These are phyloP conservation scores for Lonchura striata DNA, from an alignment of 2,113 vertebrate genomes.

Conservation along the genomic window DNA sequence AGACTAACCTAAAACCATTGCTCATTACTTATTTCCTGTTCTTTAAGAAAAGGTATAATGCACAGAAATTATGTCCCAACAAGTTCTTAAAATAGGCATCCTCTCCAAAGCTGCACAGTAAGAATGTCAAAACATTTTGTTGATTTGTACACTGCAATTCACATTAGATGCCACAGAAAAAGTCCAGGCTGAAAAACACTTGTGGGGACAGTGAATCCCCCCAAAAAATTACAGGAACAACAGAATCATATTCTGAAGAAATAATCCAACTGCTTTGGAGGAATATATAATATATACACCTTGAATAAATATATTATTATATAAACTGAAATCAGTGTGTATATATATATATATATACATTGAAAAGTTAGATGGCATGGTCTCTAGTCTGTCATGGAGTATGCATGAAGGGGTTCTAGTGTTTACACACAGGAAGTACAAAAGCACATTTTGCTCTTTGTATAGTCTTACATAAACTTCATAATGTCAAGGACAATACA, in stretches of 20 bases:
- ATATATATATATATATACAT: neutral
- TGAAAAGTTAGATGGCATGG: conserved; percentile 28
- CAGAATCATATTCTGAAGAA: conserved; percentile 36
- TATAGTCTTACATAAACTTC: conserved; percentile 19
- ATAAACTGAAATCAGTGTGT: neutral
- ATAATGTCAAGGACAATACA: conserved; percentile 11
- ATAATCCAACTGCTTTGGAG: conserved; percentile 1
- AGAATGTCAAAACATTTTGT: neutral
- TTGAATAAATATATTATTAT: neutral
- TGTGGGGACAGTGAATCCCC: neutral
- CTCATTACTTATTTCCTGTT: neutral
- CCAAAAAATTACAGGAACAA: neutral
- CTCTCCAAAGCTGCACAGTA: neutral
- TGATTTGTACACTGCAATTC: neutral
- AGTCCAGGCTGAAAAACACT: neutral
- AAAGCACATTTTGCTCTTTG: conserved; percentile 28
- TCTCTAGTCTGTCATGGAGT: conserved; percentile 48
- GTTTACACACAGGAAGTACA: neutral
- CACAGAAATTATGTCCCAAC: neutral
- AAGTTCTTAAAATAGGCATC: neutral
- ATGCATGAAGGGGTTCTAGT: neutral
- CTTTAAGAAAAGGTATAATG: neutral
- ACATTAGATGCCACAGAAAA: neutral
- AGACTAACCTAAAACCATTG: neutral
- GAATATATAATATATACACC: conserved; percentile 29